Evolutionary conservation across 2,888 invertebrate species (phyloP).

Genomic region (Lumbricus terrestris): DNA sequence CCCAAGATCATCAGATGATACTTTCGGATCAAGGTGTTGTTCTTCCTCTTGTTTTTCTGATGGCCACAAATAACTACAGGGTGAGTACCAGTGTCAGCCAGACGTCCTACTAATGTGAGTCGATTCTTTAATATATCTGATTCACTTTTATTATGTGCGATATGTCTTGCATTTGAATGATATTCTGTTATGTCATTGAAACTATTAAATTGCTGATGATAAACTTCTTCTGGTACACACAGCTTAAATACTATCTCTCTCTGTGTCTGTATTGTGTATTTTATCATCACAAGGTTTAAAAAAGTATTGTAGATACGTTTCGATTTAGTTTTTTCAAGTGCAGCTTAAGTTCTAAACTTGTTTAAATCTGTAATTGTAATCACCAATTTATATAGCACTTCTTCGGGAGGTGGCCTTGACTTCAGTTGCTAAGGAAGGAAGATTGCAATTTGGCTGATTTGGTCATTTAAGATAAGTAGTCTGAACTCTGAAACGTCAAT

Average conservation of each 20-base stretch:
- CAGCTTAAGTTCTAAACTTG: too few species aligned
- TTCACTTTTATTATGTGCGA: neutral
- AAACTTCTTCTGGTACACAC: too few species aligned
- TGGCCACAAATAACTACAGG: slow-evolving; percentile 13
- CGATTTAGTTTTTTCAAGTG: neutral
- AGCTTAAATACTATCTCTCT: too few species aligned
- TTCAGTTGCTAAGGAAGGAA: neutral
- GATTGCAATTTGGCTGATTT: neutral
- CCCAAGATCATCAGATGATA: neutral
- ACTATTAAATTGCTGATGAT: neutral
- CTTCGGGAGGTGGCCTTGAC: neutral
- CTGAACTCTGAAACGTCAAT: too few species aligned
- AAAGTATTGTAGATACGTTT: too few species aligned
- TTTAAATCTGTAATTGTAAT: too few species aligned
- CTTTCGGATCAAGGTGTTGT: slow-evolving; percentile 13
- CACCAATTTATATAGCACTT: neutral
- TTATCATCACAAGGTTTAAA: neutral
- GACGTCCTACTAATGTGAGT: neutral
- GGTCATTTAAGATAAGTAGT: too few species aligned
- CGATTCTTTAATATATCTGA: neutral
- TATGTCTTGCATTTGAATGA: neutral
- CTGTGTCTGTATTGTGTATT: neutral
- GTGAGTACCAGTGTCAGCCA: neutral
- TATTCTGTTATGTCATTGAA: neutral
- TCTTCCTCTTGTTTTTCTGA: slow-evolving; percentile 15